Conservation (phyloP, 2,888 invertebrate species). For the Gerris lacustris region DNA sequence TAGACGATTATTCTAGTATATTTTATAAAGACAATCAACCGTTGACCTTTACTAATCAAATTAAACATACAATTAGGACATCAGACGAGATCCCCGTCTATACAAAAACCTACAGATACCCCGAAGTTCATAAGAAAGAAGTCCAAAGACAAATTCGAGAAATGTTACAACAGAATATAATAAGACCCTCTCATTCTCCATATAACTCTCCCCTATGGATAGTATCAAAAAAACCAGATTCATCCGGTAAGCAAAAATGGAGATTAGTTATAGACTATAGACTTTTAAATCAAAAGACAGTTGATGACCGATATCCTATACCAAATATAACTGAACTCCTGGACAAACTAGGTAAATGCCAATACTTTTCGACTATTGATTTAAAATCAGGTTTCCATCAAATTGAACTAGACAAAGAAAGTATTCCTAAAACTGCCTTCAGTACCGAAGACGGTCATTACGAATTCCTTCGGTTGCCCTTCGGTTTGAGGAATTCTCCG, state of each 20-base stretch:
- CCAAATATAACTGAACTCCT: constrained; percentile 24
- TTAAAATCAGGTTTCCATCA: too few species aligned
- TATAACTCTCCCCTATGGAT: background rate
- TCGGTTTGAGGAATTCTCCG: too few species aligned
- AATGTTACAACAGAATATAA: constrained; percentile 16
- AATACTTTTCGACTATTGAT: constrained; percentile 23
- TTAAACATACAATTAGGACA: constrained; percentile 6
- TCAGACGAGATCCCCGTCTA: constrained; percentile 5
- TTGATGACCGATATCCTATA: constrained; percentile 13
- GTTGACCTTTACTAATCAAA: background rate
- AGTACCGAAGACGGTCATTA: too few species aligned
- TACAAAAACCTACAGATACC: constrained; percentile 7
- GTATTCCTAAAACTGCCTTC: too few species aligned
- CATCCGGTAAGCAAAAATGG: constrained; percentile 16
- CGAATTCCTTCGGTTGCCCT: too few species aligned
- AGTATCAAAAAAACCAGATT: constrained; percentile 12
- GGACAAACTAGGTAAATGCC: constrained; percentile 25
- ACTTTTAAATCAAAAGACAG: constrained; percentile 14
- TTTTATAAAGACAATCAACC: too few species aligned
- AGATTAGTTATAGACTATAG: constrained; percentile 15
- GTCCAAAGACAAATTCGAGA: constrained; percentile 10
- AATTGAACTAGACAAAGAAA: too few species aligned
- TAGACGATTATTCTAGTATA: too few species aligned
- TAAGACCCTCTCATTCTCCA: constrained; percentile 8
- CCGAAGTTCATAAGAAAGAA: constrained; percentile 6